Evolutionary conservation across 2,797 vertebrate species (phyloP), one percentile per base, ranked within the genome.

Genomic region (Tenualosa thibaudeaui): DNA sequence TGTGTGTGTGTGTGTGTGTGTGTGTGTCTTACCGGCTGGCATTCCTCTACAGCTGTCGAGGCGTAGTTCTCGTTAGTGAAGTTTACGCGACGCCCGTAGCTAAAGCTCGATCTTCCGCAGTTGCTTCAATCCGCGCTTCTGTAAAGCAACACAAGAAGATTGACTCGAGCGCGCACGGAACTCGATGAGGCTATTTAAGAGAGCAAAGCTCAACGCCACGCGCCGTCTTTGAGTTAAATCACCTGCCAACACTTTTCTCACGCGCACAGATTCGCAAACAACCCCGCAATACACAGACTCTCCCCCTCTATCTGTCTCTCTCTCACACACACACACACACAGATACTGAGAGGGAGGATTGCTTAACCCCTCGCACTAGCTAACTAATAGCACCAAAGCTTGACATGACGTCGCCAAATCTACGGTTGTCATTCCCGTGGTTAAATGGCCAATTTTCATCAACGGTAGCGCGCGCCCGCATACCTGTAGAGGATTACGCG

Each of bases 401-500:
- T n/a, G 58, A 65, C n/a, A 1, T 9, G 60, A 65, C n/a, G 60
- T 24, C 60, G 60, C 60, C 60, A 62, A 62, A 62, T 2, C 60
- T 62, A 24, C n/a, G 60, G 60, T 24, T n/a, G 58, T n/a, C 22
- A 62, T 24, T 62, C 58, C 58, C n/a, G 60, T 8, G 60, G 8
- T 65, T 24, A 65, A 65, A 31, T 65, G n/a, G 60, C 60, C 60
- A 65, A 65, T 65, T 26, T 65, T 65, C 60, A 22, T 65, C n/a
- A 8, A 7, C n/a, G 24, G 24, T 1, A n/a, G 24, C 60, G n/a
- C 60, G 60, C 60, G 60, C 5, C 60, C 10, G 60, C 60, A 65
- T 65, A 65, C 60, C 60, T 65, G 60, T 65, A 26, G 60, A 65
- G 60, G 60, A 65, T 65, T 26, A 65, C 60, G 60, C 60, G 60